Percentiles rank a stretch among this genome's conserved stretches.
These are phyloP conservation scores for Patagioenas fasciata DNA, from an alignment of 2,113 vertebrate genomes.

Conservation along the genomic window DNA sequence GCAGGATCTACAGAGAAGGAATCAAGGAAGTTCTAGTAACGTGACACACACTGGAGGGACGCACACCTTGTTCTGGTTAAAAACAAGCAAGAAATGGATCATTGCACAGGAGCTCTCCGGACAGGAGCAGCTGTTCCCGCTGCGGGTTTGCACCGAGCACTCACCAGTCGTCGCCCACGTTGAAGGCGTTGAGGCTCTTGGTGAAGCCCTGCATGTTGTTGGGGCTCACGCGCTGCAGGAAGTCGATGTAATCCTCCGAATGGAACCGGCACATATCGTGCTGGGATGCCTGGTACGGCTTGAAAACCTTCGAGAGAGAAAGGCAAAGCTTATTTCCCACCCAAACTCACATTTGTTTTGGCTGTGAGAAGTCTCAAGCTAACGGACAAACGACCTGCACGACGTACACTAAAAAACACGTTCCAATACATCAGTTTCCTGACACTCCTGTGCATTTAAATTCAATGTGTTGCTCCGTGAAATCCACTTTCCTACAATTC, in stretches of 20 bases:
- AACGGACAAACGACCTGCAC: rapidly evolving
- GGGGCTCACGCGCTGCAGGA: conserved; percentile 96
- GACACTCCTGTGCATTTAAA: rapidly evolving
- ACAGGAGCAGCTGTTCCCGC: rapidly evolving
- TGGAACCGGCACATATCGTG: conserved; percentile 99
- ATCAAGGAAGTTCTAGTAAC: neutral
- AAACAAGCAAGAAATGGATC: rapidly evolving
- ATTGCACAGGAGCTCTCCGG: neutral
- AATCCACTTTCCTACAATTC: neutral
- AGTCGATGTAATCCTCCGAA: conserved; percentile 98
- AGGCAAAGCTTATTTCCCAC: neutral
- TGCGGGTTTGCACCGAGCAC: neutral
- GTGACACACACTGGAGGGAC: neutral
- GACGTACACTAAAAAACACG: rapidly evolving
- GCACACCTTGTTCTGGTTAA: rapidly evolving
- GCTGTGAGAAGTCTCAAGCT: neutral
- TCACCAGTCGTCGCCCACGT: conserved; percentile 97
- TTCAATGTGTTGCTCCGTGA: neutral
- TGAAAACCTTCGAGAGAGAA: conserved; percentile 86
- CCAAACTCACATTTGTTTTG: rapidly evolving
- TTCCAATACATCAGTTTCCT: neutral
- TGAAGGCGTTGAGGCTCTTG: conserved; percentile 98
- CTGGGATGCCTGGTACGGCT: conserved; percentile 97
- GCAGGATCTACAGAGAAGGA: neutral
- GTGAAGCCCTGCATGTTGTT: conserved; percentile 99